Evolutionary conservation across 2,888 invertebrate genomes (phyloP), one percentile per base, ranked within the genome.

Genomic region (Ectropis crepuscularia): DNA sequence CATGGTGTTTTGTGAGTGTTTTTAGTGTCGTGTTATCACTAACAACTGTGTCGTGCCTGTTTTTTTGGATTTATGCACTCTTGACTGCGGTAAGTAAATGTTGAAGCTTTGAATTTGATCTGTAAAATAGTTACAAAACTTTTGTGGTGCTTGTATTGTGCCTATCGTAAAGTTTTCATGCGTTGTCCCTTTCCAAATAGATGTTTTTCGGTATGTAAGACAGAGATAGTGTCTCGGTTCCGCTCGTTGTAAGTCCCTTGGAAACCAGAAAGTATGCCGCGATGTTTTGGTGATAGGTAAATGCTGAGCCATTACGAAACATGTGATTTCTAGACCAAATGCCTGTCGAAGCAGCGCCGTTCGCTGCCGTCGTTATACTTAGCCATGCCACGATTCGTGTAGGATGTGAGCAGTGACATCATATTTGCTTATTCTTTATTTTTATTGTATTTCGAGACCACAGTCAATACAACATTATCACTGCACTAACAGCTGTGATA

Each of bases 21-120:
- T 86, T 88, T 87, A 28, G 72, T 87, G 87, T 88, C 85, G 86
- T 90, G 90, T 92, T 90, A 90, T 89, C 81, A 75, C 77, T 79
- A 81, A 85, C 85, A 86, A 81, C 81, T 80, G 82, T 77, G 75
- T 73, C 75, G 81, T 82, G 84, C 78, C 79, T 78, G 82, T 83
- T 80, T 87, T 86, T 86, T 91, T 89, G 92, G 92, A 91, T 92
- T 89, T 90, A 92, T 92, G 92, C 87, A 85, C 85, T 85, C 85
- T 88, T 88, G 84, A 84, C 75, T 76, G 84, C 88, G 89, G 92
- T 92, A 79, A 89, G 92, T 86, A 67, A 16, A 51, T 51, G 7
- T 55, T 41, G 47, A 49, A 68, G 51, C 59, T 59, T 67, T 60
- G 57, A 53, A 48, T 61, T 65, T 66, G 53, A 10, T 28, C 37